phyloP scores from a whole-genome alignment of 2,888 invertebrate genomes.

The Pandemis corylana region DNA sequence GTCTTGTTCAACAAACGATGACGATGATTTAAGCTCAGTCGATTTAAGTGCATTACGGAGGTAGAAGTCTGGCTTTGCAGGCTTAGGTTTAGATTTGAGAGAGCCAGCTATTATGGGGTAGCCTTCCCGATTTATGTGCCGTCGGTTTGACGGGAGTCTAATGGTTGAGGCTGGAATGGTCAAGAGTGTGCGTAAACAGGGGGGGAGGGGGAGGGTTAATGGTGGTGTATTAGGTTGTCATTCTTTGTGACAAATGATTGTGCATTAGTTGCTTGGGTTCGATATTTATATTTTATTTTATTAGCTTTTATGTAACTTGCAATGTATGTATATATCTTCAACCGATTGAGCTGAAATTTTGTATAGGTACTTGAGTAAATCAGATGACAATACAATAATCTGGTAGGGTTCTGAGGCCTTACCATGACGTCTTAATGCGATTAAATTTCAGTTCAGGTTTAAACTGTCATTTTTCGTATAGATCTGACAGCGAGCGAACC shows the following conservation, averaged over 20 bases:
- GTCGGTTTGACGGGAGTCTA: conserved; percentile 41
- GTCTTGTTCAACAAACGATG: conserved; percentile 85
- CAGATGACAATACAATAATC: no score
- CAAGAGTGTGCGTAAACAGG: conserved; percentile 22
- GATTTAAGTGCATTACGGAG: conserved; percentile 84
- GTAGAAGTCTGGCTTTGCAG: conserved; percentile 81
- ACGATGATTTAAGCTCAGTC: conserved; percentile 84
- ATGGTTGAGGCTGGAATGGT: conserved; percentile 15
- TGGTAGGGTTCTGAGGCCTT: no score
- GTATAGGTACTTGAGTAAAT: no score
- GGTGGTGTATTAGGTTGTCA: not conserved
- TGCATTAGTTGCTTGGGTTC: not conserved
- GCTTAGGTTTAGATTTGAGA: conserved; percentile 80
- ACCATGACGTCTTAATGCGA: no score
- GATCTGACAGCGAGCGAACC: no score
- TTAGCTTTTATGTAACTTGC: no score
- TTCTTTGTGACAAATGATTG: not conserved
- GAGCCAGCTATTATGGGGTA: conserved; percentile 74
- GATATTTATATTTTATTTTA: no score
- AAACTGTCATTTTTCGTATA: no score
- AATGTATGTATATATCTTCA: no score
- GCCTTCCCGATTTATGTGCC: conserved; percentile 76
- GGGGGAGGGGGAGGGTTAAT: not conserved
- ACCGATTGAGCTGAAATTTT: no score
- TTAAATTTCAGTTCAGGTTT: no score